A percentile compares a stretch with the other conserved stretches of the same genome.
These are phyloP conservation scores for Augochlora pura DNA, from an alignment of 1,140 invertebrate genomes.

Conservation along the genomic window DNA sequence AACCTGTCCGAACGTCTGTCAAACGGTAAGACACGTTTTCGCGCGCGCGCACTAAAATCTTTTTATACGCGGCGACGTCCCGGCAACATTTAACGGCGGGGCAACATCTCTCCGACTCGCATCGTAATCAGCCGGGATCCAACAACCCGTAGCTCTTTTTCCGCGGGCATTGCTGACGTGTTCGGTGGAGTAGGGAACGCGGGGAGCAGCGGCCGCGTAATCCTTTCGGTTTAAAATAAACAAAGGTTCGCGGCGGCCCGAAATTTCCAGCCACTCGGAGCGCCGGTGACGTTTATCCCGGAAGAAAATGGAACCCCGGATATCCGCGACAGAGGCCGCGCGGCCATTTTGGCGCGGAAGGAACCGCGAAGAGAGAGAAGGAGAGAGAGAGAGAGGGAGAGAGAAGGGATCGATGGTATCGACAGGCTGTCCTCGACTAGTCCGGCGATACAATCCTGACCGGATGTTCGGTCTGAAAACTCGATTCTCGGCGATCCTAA, in stretches of 20 bases:
- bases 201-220: constrained; percentile 7
- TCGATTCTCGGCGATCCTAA: constrained; percentile 20
- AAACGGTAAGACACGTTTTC: no score
- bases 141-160: no score
- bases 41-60: no score
- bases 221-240: constrained; percentile 38
- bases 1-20: no score
- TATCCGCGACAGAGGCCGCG: constrained; percentile 37
- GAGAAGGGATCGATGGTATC: constrained; percentile 41
- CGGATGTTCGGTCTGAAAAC: constrained; percentile 41
- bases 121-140: no score
- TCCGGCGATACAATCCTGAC: constrained; percentile 27
- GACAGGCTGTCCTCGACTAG: constrained; percentile 42
- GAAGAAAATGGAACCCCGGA: constrained; percentile 48
- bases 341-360: constrained; percentile 38
- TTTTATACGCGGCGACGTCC: no score
- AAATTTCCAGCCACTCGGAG: constrained; percentile 19
- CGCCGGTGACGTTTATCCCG: constrained; percentile 40
- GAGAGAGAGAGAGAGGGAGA: neutral
- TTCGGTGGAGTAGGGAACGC: no score
- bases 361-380: constrained; percentile 30
- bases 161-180: no score
- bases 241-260: constrained; percentile 16
- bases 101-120: no score
- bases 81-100: no score